phyloP scores from a whole-genome alignment of 2,797 vertebrate genomes.

The Spinus pinus region DNA sequence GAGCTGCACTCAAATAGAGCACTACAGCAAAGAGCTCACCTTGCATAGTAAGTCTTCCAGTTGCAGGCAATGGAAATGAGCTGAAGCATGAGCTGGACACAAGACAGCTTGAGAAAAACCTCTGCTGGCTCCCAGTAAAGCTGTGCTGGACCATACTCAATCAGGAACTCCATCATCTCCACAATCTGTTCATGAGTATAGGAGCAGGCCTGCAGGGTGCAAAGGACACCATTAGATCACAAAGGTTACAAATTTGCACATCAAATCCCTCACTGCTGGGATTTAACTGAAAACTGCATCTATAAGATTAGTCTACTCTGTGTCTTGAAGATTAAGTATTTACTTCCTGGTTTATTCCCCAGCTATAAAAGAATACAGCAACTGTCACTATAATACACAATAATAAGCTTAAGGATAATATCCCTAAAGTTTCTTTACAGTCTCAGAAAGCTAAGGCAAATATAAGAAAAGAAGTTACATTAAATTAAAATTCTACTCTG shows the following conservation, averaged over 20 bases:
- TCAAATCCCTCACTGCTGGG: not conserved
- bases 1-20: not conserved
- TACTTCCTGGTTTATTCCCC: not conserved
- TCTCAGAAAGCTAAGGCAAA: not conserved
- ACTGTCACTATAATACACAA: not conserved
- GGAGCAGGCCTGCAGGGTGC: slow-evolving; percentile 85
- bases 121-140: slow-evolving; percentile 98
- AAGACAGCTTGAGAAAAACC: slow-evolving; percentile 95
- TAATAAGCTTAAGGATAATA: not conserved
- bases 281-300: not conserved
- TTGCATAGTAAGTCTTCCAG: slow-evolving; percentile 99
- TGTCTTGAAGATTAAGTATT: not conserved
- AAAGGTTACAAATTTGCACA: not conserved
- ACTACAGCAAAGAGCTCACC: slow-evolving; percentile 73
- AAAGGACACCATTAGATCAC: not conserved
- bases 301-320: not conserved
- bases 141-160: slow-evolving; percentile 91
- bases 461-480: not conserved
- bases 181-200: slow-evolving; percentile 98
- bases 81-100: slow-evolving; percentile 95
- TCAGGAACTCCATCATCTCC: slow-evolving; percentile 99
- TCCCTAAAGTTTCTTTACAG: not conserved
- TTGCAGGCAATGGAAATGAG: slow-evolving; percentile 98
- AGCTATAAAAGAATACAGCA: not conserved
- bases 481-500: not conserved